Base-by-base conservation (phyloP, 2,797 vertebrate genomes). In the Sebastes nivosus region DNA sequence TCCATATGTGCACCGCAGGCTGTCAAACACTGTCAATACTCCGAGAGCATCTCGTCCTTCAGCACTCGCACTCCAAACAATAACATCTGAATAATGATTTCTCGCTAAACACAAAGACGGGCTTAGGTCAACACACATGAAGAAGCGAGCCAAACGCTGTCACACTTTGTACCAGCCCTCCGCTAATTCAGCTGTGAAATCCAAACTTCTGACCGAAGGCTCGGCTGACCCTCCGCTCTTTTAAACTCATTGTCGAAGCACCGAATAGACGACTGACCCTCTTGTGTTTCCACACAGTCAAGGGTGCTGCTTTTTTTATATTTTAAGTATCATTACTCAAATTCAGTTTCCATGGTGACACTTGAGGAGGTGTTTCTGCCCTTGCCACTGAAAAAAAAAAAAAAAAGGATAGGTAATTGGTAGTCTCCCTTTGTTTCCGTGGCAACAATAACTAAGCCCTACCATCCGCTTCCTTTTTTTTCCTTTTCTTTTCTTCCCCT, bases 261-360 rank as follows among this genome's bases (percentile, higher is more conserved):
- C 54, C 72, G 24, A 69, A 70, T 59, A 67, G 77, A 82, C 77
- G 1, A 5, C 81, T 82, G 88, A 89, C 90, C 87, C 91, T 80
- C 77, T 72, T 34, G 50, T 83, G 12, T 66, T 54, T 70, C 67
- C 75, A 30, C 57, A 65, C 20, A 67, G 87, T 85, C 80, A 79
- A 82, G 63, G 61, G 65, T 66, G 63, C 75, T 63, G 80, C 79
- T 88, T 90, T 88, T 89, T 88, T 72, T 89, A 92, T 87, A 80
- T 87, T 93, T 93, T 90, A 94, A 95, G 92, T 91, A 87, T 94
- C 90, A 94, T 95, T 95, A 93, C 88, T 94, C 83, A 92, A 92
- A 94, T 94, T 94, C 92, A 83, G 96, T 96, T 95, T 92, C 95
- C 94, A 96, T 96, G 94, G 96, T 87, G 93, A 96, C 92, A 89